Evolutionary conservation across 2,113 vertebrate species (phyloP).

Genomic region (Ammospiza caudacuta): DNA sequence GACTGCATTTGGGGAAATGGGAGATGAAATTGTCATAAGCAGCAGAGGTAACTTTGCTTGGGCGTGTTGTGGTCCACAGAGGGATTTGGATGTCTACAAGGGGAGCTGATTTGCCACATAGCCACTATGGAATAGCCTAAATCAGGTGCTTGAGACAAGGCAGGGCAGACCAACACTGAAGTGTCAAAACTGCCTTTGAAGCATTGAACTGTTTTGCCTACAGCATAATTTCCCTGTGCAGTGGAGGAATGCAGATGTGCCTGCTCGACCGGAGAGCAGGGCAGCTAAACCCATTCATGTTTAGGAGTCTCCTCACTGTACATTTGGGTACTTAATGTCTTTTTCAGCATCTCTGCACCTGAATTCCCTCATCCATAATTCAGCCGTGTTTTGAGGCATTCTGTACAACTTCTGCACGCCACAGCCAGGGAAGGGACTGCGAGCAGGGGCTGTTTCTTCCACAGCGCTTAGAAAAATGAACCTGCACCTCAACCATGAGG

Average conservation of each 20-base stretch:
- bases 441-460: not conserved
- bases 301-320: not conserved
- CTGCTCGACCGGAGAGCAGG: not conserved
- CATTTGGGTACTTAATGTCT: not conserved
- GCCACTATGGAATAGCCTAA: not conserved
- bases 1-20: not conserved
- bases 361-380: not conserved
- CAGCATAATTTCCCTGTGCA: not conserved
- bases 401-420: not conserved
- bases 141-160: not conserved
- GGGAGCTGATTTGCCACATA: not conserved
- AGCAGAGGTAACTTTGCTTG: fast-evolving
- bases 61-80: not conserved
- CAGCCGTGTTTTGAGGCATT: not conserved
- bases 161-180: not conserved
- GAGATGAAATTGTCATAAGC: not conserved
- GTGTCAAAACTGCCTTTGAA: not conserved
- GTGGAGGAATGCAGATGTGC: not conserved
- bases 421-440: not conserved
- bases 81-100: not conserved
- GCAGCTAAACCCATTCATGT: not conserved
- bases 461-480: not conserved
- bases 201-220: not conserved
- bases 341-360: not conserved
- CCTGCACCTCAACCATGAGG: not conserved